Base-by-base conservation (phyloP, 1,140 invertebrate species). In the Harpegnathos saltator region DNA sequence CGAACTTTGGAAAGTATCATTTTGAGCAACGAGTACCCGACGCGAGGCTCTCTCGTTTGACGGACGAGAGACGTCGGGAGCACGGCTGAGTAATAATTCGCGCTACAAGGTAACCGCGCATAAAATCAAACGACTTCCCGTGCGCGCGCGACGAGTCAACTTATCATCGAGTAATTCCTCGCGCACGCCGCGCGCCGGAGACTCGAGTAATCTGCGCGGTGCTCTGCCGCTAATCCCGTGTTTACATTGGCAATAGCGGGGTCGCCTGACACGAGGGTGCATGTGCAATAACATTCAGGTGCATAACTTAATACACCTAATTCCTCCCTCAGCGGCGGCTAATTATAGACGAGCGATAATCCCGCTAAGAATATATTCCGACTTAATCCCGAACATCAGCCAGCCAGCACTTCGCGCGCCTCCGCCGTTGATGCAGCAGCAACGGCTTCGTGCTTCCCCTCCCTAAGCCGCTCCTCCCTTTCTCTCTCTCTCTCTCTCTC, bases 251-350 rank as follows among this genome's bases (percentile, higher is more conserved):
- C 82, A 82, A 62, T 77, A 74, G n/a, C 33, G 48, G 22, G 73
- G 63, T 59, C 78, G 74, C 63, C 68, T 86, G 81, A 87, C 82
- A 69, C 38, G 63, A 83, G 80, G 33, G 71, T 88, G 83, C 88
- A 90, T 78, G 89, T 90, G 86, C 65, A 89, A 89, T 83, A 91
- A 89, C 86, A 89, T 90, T 90, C 86, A 91, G 86, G 84, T 89
- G 89, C 83, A 86, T 89, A 85, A 89, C 83, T 90, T 83, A 80
- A 85, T 81, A 78, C 62, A 61, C 82, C 84, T 84, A 71, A 81
- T 82, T 78, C 69, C 84, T 61, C 54, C 56, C 52, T 72, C 19
- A 56, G 62, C 52, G 44, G 44, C 68, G 56, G 52, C 87, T 89
- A 90, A 89, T 89, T 89, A 89, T 89, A 89, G 84, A 29, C 66